Base-by-base conservation (phyloP, 2,113 vertebrate genomes). In the Osmerus eperlanus region DNA sequence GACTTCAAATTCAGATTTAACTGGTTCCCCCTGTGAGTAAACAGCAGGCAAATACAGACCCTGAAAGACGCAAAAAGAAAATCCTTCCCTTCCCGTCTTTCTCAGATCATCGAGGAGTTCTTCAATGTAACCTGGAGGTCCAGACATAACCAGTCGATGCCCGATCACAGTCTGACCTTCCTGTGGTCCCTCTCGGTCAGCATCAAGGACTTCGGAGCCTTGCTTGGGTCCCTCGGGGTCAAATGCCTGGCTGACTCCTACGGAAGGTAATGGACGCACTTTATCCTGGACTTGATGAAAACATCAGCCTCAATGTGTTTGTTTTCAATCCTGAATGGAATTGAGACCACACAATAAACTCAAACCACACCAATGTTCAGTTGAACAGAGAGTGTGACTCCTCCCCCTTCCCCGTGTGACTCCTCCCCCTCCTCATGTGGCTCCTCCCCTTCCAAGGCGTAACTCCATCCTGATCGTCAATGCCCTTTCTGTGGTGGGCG, bases 141-240 rank as follows among this genome's bases (percentile, higher is more conserved):
- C 67, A 89, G 90, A 65, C 84, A 91, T 77, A 91, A 92, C 76
- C 77, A 90, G 61, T 85, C 90, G 8, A 89, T 93, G 54, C 80
- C 91, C 4, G 90, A 91, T 9, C 84, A 89, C 78, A 92, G 86
- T 73, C 85, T 93, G 68, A 91, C 89, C 16, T 83, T 93, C 4
- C 86, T 93, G 66, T 94, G 92, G 92, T 92, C 93, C 0, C 82
- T 93, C 54, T 92, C 92, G 1, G 92, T 94, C 85, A 93, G 92
- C 79, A 92, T 92, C 23, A 93, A 93, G 80, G 92, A 93, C 78
- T 92, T 94, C 14, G 92, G 92, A 55, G 91, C 91, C 51, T 66
- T 93, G 55, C 74, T 93, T 36, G 91, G 92, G 14, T 90, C 89
- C 4, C 76, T 93, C 62, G 91, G 91, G 15, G 91, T 94, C 73